Percentiles rank a stretch among this genome's conserved stretches.
phyloP scores from a whole-genome alignment of 2,113 vertebrate genomes.

The Protomyctophum bolini region DNA sequence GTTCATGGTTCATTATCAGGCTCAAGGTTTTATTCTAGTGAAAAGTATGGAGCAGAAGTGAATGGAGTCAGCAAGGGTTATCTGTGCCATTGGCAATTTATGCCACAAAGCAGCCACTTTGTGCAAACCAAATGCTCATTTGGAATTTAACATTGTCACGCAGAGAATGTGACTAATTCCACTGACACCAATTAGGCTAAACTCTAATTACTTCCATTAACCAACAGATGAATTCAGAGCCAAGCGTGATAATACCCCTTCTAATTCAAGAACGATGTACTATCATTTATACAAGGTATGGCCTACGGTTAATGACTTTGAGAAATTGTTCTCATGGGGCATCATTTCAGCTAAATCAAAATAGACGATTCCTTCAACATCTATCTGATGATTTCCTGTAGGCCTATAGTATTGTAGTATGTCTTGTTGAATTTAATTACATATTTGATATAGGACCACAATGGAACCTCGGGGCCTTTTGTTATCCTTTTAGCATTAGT shows the following conservation, averaged over 20 bases:
- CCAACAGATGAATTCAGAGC: constrained; percentile 67
- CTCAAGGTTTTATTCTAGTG: constrained; percentile 41
- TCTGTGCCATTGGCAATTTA: constrained; percentile 33
- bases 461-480: no score
- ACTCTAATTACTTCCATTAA: constrained; percentile 71
- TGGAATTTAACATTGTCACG: constrained; percentile 58
- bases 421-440: no score
- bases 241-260: constrained; percentile 40
- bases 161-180: constrained; percentile 63
- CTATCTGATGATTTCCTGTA: no score
- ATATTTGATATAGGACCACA: no score
- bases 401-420: no score
- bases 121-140: constrained; percentile 46
- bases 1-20: constrained; percentile 40
- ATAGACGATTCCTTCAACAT: no score
- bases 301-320: constrained; percentile 18
- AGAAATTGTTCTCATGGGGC: neutral
- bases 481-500: no score
- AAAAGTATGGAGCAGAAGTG: constrained; percentile 23
- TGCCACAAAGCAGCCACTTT: constrained; percentile 29
- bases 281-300: constrained; percentile 28
- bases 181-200: constrained; percentile 65
- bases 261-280: constrained; percentile 61
- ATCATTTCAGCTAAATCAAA: no score
- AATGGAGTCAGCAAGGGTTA: constrained; percentile 41